phyloP scores from a whole-genome alignment of 2,888 invertebrate species.

The Nemoura dubitans region DNA sequence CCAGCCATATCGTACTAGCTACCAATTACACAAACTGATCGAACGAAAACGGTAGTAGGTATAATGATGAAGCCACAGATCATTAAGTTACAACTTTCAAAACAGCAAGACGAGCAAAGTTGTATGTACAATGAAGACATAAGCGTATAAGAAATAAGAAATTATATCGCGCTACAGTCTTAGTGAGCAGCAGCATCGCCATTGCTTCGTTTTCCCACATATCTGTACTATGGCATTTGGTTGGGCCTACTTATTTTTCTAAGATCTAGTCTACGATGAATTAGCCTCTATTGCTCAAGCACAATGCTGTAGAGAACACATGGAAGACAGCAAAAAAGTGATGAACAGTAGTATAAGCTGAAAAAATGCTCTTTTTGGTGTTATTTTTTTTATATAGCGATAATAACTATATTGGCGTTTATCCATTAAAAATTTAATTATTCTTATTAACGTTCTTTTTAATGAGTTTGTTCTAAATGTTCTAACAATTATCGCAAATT shows the following conservation, averaged over 20 bases:
- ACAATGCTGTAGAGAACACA: background rate
- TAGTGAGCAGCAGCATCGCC: background rate
- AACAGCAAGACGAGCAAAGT: background rate
- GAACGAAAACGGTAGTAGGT: background rate
- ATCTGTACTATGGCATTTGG: background rate
- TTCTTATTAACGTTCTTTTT: background rate
- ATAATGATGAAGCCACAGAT: background rate
- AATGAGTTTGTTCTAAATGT: background rate
- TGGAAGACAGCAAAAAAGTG: background rate
- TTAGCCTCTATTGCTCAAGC: constrained; percentile 31
- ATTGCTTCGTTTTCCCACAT: background rate
- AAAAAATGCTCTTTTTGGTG: background rate
- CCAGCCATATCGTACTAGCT: too few species aligned
- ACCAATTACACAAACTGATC: background rate
- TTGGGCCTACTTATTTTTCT: constrained; percentile 30
- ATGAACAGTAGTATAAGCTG: background rate
- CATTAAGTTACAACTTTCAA: background rate
- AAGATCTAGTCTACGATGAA: background rate
- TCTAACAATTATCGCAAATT: background rate
- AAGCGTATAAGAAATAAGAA: background rate
- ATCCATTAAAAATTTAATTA: background rate
- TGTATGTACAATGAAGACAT: background rate
- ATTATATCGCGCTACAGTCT: background rate
- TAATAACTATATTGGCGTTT: background rate
- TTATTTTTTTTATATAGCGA: background rate